phyloP scores from a whole-genome alignment of 2,888 invertebrate species.

The Ephialtes manifestator region DNA sequence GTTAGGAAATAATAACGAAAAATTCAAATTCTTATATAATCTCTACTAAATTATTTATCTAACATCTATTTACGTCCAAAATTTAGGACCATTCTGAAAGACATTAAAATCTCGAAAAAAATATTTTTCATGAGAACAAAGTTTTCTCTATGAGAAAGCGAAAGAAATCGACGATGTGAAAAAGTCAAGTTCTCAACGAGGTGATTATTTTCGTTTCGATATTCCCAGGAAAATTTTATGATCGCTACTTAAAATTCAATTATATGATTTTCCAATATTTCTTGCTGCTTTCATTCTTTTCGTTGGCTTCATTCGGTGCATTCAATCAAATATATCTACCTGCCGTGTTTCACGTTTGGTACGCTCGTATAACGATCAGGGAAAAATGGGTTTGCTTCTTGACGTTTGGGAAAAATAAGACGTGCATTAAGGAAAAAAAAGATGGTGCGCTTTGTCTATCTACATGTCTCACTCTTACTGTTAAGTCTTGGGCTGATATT shows the following conservation, averaged over 20 bases:
- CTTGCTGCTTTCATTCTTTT: constrained; percentile 5
- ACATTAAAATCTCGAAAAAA: no score
- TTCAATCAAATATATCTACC: background rate
- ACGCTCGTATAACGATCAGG: constrained; percentile 8
- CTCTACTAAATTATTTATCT: no score
- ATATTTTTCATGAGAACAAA: no score
- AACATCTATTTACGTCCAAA: no score
- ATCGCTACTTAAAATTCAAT: background rate
- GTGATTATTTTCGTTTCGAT: background rate
- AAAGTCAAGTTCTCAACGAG: background rate
- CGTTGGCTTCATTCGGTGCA: background rate
- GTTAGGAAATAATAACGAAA: no score
- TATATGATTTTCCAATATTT: constrained; percentile 18
- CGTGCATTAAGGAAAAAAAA: background rate
- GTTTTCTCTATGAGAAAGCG: no score
- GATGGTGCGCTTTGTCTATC: background rate
- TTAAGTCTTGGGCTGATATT: background rate
- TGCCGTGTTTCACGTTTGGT: background rate
- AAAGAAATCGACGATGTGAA: background rate
- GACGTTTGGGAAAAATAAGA: background rate
- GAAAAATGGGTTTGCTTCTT: background rate
- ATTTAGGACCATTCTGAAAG: no score
- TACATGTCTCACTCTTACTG: background rate
- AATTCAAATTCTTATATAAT: no score
- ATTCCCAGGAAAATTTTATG: background rate